These are phyloP conservation scores for Rhagoletis zephyria DNA, from an alignment of 1,140 invertebrate species.

Conservation along the genomic window DNA sequence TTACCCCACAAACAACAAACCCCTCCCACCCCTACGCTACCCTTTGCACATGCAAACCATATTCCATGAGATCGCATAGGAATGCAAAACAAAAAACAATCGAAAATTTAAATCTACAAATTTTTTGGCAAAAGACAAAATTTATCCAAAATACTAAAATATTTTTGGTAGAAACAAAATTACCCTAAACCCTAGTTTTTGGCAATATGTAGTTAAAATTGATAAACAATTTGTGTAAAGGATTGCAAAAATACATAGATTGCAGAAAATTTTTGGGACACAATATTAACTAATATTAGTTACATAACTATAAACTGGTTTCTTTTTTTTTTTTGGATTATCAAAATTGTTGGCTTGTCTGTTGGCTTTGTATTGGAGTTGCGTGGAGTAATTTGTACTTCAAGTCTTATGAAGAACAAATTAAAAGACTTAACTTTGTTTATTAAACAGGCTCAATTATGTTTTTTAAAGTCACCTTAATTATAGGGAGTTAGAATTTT, in stretches of 20 bases:
- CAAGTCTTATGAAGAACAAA: no score
- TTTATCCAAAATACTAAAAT: not conserved
- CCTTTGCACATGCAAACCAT: not conserved
- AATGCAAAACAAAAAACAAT: not conserved
- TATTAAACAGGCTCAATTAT: no score
- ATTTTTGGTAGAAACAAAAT: constrained; percentile 15
- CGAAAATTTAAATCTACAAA: not conserved
- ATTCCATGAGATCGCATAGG: not conserved
- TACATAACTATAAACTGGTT: no score
- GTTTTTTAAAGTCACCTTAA: no score
- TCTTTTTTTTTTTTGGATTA: no score
- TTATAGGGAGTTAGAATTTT: no score
- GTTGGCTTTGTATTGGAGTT: no score
- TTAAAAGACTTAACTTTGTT: no score
- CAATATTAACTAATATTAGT: not conserved
- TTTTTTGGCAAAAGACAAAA: not conserved
- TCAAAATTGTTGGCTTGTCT: no score
- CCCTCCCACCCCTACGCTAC: not conserved
- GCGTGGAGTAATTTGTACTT: no score
- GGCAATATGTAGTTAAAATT: not conserved
- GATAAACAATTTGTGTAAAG: not conserved
- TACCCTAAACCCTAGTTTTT: not conserved
- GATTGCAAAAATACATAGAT: not conserved
- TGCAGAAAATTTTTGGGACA: not conserved
- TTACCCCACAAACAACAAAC: constrained; percentile 7